A percentile compares a stretch with the other conserved stretches of the same genome.
Conservation (phyloP, 64 coral and sea anemone genomes). For the Hydrozoanthus tunicans region DNA sequence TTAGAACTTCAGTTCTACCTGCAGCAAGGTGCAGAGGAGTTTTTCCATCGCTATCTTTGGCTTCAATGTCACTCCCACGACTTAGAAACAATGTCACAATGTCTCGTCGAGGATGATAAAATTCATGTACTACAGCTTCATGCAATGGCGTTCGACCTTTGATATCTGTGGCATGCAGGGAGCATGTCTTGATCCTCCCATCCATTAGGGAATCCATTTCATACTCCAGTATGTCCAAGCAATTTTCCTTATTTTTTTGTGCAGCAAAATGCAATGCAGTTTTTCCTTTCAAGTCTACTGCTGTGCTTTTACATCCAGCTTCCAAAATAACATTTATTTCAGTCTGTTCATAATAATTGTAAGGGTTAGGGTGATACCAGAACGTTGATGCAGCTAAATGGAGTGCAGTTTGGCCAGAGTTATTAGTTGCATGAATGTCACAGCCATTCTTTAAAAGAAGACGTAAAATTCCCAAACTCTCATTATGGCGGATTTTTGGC, state of each 20-base stretch:
- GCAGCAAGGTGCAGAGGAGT: conserved; percentile 1
- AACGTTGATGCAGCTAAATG: background rate
- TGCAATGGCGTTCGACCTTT: conserved; percentile 31
- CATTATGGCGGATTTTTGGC: too few species aligned
- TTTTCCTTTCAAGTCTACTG: conserved; percentile 15
- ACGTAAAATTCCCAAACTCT: background rate
- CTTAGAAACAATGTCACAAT: background rate
- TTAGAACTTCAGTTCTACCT: background rate
- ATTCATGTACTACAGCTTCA: background rate
- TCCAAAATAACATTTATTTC: background rate
- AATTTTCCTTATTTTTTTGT: background rate
- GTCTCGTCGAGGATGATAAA: background rate
- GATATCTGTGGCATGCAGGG: background rate
- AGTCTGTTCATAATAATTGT: background rate
- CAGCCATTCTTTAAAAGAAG: background rate
- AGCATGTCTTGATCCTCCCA: background rate
- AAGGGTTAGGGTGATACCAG: background rate
- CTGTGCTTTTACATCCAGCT: conserved; percentile 25
- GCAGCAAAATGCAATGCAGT: conserved; percentile 43
- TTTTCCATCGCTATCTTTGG: background rate
- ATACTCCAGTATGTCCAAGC: conserved; percentile 1
- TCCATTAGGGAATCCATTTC: background rate
- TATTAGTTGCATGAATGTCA: conserved; percentile 16
- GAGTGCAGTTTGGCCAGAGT: background rate
- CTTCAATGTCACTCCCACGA: background rate